Conservation (phyloP, 2,797 vertebrate species). For the Hippocampus kuda region DNA sequence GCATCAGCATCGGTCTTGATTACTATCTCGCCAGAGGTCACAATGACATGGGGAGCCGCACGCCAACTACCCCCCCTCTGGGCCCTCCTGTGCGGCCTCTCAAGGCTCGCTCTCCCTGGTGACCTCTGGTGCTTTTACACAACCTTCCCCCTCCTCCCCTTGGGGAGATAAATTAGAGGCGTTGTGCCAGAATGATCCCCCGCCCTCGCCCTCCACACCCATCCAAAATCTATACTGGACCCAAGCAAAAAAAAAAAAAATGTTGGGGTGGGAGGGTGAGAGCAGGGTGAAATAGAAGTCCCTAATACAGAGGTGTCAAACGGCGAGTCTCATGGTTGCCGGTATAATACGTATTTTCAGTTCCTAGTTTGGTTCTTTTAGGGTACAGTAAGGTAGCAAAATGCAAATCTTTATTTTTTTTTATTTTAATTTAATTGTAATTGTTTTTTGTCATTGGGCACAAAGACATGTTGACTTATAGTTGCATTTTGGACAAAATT, state of each 20-base stretch:
- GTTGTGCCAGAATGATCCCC: slow-evolving; percentile 71
- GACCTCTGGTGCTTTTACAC: slow-evolving; percentile 67
- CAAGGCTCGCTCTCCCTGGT: slow-evolving; percentile 48
- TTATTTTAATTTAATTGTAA: too few species aligned
- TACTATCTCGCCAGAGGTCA: slow-evolving; percentile 64
- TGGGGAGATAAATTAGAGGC: slow-evolving; percentile 71
- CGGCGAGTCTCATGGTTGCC: background rate
- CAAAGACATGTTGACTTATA: too few species aligned
- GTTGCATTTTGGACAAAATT: background rate
- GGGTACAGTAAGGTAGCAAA: too few species aligned
- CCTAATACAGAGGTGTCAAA: background rate
- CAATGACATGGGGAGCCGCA: slow-evolving; percentile 68
- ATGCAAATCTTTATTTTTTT: too few species aligned
- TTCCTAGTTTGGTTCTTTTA: background rate
- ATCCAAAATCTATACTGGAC: slow-evolving; percentile 63
- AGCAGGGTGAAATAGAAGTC: slow-evolving; percentile 38
- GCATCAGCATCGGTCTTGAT: slow-evolving; percentile 53
- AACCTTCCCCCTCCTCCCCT: slow-evolving; percentile 49
- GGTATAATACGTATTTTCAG: background rate
- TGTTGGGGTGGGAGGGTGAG: slow-evolving; percentile 25
- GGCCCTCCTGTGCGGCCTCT: slow-evolving; percentile 43
- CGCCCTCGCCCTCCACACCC: background rate
- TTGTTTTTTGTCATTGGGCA: too few species aligned
- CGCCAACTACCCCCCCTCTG: slow-evolving; percentile 45
- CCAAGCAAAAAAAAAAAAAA: slow-evolving; percentile 20